Evolutionary conservation across 2,888 invertebrate genomes (phyloP), one percentile per base, ranked within the genome.

Genomic region (Ephialtes manifestator): DNA sequence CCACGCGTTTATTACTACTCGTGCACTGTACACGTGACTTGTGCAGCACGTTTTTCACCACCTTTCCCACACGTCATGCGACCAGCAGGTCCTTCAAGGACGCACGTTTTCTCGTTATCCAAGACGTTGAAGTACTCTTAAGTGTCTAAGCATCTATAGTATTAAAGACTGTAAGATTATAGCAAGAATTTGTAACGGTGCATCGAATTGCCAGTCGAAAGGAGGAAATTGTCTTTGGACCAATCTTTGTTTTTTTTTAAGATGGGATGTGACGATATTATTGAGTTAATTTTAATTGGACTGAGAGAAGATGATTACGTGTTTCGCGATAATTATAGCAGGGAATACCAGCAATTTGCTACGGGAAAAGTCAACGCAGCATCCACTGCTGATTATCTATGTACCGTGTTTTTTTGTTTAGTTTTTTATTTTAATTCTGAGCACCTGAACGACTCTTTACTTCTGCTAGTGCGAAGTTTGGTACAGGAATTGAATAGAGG

Each of bases 11-110:
- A 63, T 67, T 43, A 60, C 67, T 43, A 60, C 67, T 18, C 55
- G 46, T 11, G 83, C 86, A 86, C 82, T 78, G 83, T 87, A 88
- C 90, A 90, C 90, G 91, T 91, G 91, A 91, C 91, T 77, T 13
- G 60, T 7, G 51, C 87, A 88, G 86, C 84, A 87, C 86, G 88
- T 90, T 91, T 91, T 90, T 90, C 89, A 89, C 88, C 89, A 88
- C 90, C 89, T 91, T 90, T 91, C 90, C 83, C 88, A 87, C 88
- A 87, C 86, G 88, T 90, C 91, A 79, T 87, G 88, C 88, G 86
- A 83, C 20, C 48, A 28, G 35, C 86, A 84, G 86, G 84, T 84
- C 79, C 82, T 74, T 88, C 91, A 91, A 91, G 91, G 91, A 90
- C 91, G 90, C 82, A 76, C 68, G 84, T 88, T 76, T 76, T 65